These are phyloP conservation scores for Papilio glaucus DNA, from an alignment of 1,140 invertebrate genomes.

Conservation along the genomic window DNA sequence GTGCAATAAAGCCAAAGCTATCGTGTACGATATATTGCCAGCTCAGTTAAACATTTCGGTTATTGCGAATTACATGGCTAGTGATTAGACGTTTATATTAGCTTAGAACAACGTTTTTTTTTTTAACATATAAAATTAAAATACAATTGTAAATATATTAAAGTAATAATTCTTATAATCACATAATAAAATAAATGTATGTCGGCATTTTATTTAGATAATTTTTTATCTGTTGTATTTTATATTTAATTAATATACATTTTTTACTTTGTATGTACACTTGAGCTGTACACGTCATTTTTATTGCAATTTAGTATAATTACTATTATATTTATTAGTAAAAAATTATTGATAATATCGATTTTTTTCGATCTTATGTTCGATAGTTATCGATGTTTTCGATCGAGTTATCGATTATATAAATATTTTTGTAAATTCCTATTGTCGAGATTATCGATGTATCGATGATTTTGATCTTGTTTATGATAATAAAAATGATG, in stretches of 20 bases:
- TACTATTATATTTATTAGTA: neutral
- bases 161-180: slow-evolving; percentile 57
- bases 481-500: too few relatives aligned
- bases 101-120: slow-evolving; percentile 57
- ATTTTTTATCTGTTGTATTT: slow-evolving; percentile 38
- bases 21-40: slow-evolving; percentile 43
- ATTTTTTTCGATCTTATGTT: neutral
- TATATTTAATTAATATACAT: slow-evolving; percentile 29
- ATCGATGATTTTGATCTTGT: too few relatives aligned
- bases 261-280: slow-evolving; percentile 31
- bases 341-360: neutral
- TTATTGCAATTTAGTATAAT: slow-evolving; percentile 12
- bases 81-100: slow-evolving; percentile 81
- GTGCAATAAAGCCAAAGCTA: slow-evolving; percentile 29
- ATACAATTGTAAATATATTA: slow-evolving; percentile 50
- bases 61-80: slow-evolving; percentile 79
- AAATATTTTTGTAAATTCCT: too few relatives aligned
- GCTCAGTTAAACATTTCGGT: slow-evolving; percentile 54
- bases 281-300: slow-evolving; percentile 33
- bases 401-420: too few relatives aligned
- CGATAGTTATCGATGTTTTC: too few relatives aligned
- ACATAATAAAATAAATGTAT: slow-evolving; percentile 42
- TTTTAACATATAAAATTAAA: slow-evolving; percentile 56
- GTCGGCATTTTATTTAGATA: slow-evolving; percentile 32
- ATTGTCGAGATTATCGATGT: too few relatives aligned